These are phyloP conservation scores for Rhinatrema bivittatum DNA, from an alignment of 2,797 vertebrate genomes.

Conservation along the genomic window DNA sequence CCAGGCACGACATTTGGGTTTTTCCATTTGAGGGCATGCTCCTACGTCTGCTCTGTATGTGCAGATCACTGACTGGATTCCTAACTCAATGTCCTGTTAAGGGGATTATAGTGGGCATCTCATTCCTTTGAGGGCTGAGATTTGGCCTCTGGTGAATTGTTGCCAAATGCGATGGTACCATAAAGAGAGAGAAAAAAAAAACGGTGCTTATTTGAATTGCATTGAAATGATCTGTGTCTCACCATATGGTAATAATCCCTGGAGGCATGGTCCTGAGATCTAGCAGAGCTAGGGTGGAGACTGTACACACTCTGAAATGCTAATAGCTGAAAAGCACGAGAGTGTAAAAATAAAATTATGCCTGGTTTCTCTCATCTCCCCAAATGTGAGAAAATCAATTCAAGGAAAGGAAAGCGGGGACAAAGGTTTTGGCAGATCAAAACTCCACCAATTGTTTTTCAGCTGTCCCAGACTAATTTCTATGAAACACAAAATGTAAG, in stretches of 20 bases:
- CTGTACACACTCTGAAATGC: not conserved
- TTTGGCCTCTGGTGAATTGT: conserved; percentile 60
- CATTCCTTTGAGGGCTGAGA: conserved; percentile 57
- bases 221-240: conserved; percentile 67
- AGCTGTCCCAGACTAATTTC: too few species aligned
- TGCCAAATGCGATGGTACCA: conserved; percentile 54
- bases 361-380: too few species aligned
- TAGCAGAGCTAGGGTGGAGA: not conserved
- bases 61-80: conserved; percentile 51
- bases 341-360: too few species aligned
- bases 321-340: too few species aligned
- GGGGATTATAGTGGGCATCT: conserved; percentile 63
- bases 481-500: too few species aligned
- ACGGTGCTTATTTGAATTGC: conserved; percentile 54
- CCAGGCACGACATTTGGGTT: conserved; percentile 53
- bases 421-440: too few species aligned
- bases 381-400: too few species aligned
- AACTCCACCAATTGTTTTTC: too few species aligned
- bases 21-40: conserved; percentile 54
- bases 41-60: conserved; percentile 70
- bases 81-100: conserved; percentile 62
- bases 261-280: conserved; percentile 24
- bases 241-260: conserved; percentile 58
- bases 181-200: conserved; percentile 65
- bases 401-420: too few species aligned